Evolutionary conservation across 2,113 vertebrate species (phyloP).

Genomic region (Aepyceros melampus): DNA sequence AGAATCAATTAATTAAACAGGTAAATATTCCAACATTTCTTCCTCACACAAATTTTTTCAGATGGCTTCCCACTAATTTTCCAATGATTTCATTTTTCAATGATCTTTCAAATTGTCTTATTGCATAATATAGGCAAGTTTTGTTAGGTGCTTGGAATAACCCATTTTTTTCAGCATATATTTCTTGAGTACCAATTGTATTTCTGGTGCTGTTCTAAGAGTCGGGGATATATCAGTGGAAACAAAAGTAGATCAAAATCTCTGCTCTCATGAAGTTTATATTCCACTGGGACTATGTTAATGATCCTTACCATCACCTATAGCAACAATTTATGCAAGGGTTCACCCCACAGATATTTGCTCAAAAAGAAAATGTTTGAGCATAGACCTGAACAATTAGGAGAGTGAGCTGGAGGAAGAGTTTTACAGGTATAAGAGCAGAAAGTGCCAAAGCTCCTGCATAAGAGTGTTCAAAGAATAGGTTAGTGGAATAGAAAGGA

Average conservation of each 20-base stretch:
- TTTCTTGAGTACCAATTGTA: not conserved
- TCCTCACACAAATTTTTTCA: not conserved
- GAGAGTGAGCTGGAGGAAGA: not conserved
- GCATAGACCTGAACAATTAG: not conserved
- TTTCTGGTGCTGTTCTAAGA: not conserved
- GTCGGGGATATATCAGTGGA: not conserved
- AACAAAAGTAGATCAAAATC: not conserved
- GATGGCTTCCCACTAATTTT: not conserved
- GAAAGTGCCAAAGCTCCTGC: not conserved
- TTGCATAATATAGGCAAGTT: not conserved
- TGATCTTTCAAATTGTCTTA: not conserved
- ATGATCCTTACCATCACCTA: not conserved
- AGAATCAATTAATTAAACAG: not conserved
- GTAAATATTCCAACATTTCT: not conserved
- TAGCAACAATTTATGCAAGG: not conserved
- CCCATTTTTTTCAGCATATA: not conserved
- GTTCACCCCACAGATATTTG: not conserved
- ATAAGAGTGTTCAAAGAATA: not conserved
- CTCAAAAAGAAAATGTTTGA: not conserved
- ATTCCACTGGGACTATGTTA: not conserved
- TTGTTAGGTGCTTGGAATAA: not conserved
- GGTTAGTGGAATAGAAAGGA: not conserved
- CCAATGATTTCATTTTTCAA: not conserved
- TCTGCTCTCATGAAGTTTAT: not conserved
- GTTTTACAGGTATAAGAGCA: not conserved